Evolutionary conservation across 2,888 invertebrate genomes (phyloP).

Genomic region (Agriotes lineatus): DNA sequence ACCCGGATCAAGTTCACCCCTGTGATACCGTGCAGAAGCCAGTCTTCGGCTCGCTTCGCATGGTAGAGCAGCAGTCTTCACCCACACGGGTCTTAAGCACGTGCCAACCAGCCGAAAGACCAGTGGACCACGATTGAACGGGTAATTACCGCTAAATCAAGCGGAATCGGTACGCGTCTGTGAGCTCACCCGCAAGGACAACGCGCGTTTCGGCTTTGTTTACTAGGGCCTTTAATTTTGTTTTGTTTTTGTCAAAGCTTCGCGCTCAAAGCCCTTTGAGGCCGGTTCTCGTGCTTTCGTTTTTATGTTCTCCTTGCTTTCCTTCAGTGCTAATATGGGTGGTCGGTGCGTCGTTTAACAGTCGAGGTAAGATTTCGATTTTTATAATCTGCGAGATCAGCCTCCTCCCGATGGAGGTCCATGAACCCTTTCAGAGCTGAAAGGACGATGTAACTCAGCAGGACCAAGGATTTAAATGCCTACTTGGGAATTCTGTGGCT

Average conservation of each 20-base stretch:
- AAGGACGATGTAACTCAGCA: too few species aligned
- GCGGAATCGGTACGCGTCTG: slow-evolving; percentile 62
- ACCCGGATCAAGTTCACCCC: slow-evolving; percentile 65
- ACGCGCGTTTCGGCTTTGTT: slow-evolving; percentile 45
- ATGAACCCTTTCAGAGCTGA: not conserved
- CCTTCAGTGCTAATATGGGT: not conserved
- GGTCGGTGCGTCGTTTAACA: not conserved
- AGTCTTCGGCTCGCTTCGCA: slow-evolving; percentile 65
- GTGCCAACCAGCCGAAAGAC: slow-evolving; percentile 59
- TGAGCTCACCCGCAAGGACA: slow-evolving; percentile 54
- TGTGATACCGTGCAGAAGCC: slow-evolving; percentile 65
- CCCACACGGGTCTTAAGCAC: slow-evolving; percentile 60
- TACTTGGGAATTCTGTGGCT: too few species aligned
- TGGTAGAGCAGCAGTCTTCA: slow-evolving; percentile 61
- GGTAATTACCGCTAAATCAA: slow-evolving; percentile 63
- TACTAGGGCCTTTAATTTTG: slow-evolving; percentile 41
- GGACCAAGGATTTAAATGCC: too few species aligned
- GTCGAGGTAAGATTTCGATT: not conserved
- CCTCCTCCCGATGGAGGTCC: too few species aligned
- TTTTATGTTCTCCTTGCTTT: slow-evolving; percentile 11
- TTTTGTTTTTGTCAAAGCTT: slow-evolving; percentile 41
- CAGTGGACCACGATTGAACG: slow-evolving; percentile 62
- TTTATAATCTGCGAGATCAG: not conserved
- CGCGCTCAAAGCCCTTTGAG: slow-evolving; percentile 34
- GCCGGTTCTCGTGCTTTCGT: slow-evolving; percentile 18